Percentiles rank a stretch among this genome's conserved stretches.
Evolutionary conservation across 2,888 invertebrate genomes (phyloP).

Genomic region (Dynastes maya): DNA sequence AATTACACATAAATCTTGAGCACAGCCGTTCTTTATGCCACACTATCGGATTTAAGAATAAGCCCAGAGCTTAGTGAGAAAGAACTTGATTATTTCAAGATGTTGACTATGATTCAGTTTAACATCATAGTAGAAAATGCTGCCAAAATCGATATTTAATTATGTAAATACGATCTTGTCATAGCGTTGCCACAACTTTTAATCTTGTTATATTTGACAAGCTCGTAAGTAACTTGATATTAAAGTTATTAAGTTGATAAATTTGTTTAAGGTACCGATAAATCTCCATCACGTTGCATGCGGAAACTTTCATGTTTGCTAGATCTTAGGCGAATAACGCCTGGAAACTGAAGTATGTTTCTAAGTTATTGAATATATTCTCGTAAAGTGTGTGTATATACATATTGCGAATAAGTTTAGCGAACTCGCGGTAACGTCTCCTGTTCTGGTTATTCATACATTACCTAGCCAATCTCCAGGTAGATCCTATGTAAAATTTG

Average conservation of each 20-base stretch:
- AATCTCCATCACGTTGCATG: not conserved
- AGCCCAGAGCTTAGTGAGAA: no score
- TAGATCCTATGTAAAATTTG: no score
- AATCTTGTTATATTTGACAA: no score
- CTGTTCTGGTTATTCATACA: not conserved
- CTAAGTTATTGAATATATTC: constrained; percentile 10
- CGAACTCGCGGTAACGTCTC: constrained; percentile 5
- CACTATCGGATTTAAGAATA: no score
- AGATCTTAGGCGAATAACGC: not conserved
- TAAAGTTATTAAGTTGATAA: not conserved
- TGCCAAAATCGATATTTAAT: no score
- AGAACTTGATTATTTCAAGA: no score
- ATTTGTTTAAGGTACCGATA: not conserved
- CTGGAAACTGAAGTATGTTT: constrained; percentile 10
- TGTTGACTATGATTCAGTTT: no score
- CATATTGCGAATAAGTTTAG: constrained; percentile 5
- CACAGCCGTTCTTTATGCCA: no score
- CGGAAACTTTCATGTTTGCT: not conserved
- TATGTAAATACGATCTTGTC: no score
- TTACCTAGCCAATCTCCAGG: not conserved
- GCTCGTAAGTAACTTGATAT: not conserved
- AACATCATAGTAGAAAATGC: no score
- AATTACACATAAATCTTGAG: no score
- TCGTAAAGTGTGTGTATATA: not conserved
- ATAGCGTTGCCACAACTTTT: no score